phyloP scores from a whole-genome alignment of 2,113 vertebrate genomes.

The Gadus macrocephalus region DNA sequence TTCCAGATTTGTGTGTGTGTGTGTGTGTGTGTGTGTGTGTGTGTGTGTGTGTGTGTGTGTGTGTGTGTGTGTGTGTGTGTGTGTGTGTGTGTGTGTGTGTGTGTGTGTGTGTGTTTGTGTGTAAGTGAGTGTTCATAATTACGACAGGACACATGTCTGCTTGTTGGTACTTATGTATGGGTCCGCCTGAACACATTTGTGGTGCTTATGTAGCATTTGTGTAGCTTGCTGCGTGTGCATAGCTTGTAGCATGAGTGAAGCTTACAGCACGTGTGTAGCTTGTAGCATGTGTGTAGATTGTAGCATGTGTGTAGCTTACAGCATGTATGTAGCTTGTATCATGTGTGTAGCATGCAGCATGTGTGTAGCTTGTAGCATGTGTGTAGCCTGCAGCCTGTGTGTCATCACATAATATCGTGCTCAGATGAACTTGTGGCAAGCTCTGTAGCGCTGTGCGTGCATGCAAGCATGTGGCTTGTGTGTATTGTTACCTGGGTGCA shows the following conservation, averaged over 20 bases:
- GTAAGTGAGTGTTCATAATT: slow-evolving; percentile 4
- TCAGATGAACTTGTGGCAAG: background rate
- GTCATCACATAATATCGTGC: background rate
- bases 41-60: background rate
- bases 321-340: background rate
- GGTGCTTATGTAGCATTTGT: background rate
- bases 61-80: too few species aligned
- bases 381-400: background rate
- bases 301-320: background rate
- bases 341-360: slow-evolving; percentile 1
- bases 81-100: background rate
- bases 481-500: background rate
- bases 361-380: slow-evolving; percentile 11
- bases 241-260: background rate
- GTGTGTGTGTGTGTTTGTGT: too few species aligned
- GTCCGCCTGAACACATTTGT: too few species aligned
- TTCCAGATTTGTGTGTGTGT: slow-evolving; percentile 41
- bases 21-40: slow-evolving; percentile 8
- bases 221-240: background rate
- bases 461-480: background rate
- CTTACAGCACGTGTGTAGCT: background rate
- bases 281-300: slow-evolving; percentile 10
- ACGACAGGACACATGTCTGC: too few species aligned
- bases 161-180: too few species aligned
- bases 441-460: background rate